These are phyloP conservation scores for Cephalotes varians DNA, from an alignment of 2,888 invertebrate genomes.

Conservation along the genomic window DNA sequence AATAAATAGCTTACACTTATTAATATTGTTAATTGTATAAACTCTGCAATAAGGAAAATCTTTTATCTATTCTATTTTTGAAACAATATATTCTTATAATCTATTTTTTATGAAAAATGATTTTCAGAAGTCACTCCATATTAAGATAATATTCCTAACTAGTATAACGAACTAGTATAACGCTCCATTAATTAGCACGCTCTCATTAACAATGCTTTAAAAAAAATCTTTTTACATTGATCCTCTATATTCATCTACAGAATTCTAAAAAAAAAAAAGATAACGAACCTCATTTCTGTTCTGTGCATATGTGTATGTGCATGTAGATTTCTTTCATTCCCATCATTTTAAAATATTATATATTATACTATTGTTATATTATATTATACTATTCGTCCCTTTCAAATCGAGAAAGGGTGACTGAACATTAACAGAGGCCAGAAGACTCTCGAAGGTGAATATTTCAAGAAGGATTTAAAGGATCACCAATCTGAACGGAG, in stretches of 20 bases:
- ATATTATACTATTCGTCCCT: neutral
- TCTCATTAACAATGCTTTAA: neutral
- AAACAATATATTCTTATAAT: neutral
- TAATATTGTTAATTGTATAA: too few relatives aligned
- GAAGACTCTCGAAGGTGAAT: slow-evolving; percentile 3
- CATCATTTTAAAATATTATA: slow-evolving; percentile 23
- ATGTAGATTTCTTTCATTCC: neutral
- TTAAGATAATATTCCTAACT: neutral
- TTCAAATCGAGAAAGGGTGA: neutral
- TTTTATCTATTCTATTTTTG: neutral
- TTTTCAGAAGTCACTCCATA: neutral
- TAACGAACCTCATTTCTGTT: neutral
- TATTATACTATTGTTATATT: too few relatives aligned
- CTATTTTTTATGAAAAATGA: neutral
- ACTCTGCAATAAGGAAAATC: neutral
- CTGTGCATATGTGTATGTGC: neutral
- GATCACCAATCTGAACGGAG: slow-evolving; percentile 1
- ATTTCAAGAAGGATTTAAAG: slow-evolving; percentile 40
- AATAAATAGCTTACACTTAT: too few relatives aligned
- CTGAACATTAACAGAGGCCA: neutral
- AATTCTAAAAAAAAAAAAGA: neutral
- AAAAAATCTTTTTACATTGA: neutral
- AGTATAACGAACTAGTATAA: neutral
- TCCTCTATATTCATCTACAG: neutral
- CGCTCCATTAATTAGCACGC: neutral